Evolutionary conservation across 2,888 invertebrate species (phyloP), one percentile per base, ranked within the genome.

Genomic region (Zootermopsis nevadensis): DNA sequence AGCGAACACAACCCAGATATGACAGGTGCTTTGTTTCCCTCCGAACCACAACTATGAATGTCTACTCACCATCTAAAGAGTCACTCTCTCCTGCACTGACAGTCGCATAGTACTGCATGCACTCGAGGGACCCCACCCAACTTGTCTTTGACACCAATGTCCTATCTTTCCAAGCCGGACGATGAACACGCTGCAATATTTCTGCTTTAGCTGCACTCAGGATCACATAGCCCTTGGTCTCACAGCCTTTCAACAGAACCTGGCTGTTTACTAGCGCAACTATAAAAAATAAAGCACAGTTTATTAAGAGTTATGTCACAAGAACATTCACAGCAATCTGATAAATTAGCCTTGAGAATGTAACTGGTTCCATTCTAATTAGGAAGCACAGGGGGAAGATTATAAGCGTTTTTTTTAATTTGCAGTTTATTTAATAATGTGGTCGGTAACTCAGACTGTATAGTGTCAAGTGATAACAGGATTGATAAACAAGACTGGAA

Each of bases 51-150:
- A 38, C n/a, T 53, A 60, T 30, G 12, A 81, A 35, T 22, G 67
- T 81, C 19, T 69, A 84, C 86, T 85, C 86, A 91, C 91, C 93
- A 86, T 92, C 91, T 24, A 93, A 90, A 60, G 93, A 93, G 87
- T 94, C 94, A 85, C 93, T 92, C 87, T 94, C 94, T 53, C 93
- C 93, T 6, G 96, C 96, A 88, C 95, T 96, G 77, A 99, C 98
- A 15, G 99, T 99, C 22, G 99, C 99, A 91, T 99, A 99, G 91
- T 99, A 99, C 93, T 99, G 99, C 98, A 99, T 98, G 90, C 99
- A 98, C 88, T 97, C 96, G 22, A 99, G 91, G 81, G 96, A 94
- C 31, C 99, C 99, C 85, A 96, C 94, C 98, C 99, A 99, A 0
- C 99, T 98, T 0, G 96, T 95, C 90, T 99, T 99, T 48, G 96